Evolutionary conservation across 2,888 invertebrate genomes (phyloP), one percentile per base, ranked within the genome.

Genomic region (Hololepta plana): DNA sequence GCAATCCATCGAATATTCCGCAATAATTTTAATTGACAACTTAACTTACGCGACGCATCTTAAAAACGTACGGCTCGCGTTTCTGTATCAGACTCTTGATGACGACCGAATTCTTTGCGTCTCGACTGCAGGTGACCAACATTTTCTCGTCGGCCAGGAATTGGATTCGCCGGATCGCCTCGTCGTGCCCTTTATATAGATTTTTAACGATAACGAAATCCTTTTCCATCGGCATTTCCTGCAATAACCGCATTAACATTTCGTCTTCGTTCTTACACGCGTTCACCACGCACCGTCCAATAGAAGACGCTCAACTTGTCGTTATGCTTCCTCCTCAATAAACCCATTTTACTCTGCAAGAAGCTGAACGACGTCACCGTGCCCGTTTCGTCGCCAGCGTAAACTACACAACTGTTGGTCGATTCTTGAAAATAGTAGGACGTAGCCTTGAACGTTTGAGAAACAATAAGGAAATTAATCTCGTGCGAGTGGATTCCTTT

Each of bases 221-320:
- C 1, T 56, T 53, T 41, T 69, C 55, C 2, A 55, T 46, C 3
- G 55, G 43, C 5, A 72, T 39, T 41, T 68, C 68, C 67, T 68
- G 30, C 24, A 45, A 48, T 15, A 30, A 30, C 4, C 11, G 12
- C 4, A 29, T n/a, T n/a, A n/a, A n/a, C n/a, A n/a, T n/a, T n/a
- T n/a, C n/a, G n/a, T n/a, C n/a, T n/a, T n/a, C n/a, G n/a, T n/a
- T n/a, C n/a, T n/a, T n/a, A n/a, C n/a, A n/a, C n/a, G n/a, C n/a
- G n/a, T n/a, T n/a, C n/a, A n/a, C 7, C 7, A 17, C 3, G 8
- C 15, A 28, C n/a, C 6, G 14, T 12, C 12, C 69, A 71, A 38
- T 63, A 67, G 41, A 64, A 68, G 22, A 59, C 53, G 33, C 59
- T 64, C 26, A 64, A 51, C 34, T 55, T 55, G 32, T 68, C 68